Conservation (phyloP, 2,888 invertebrate genomes). For the Dynastes grantii region DNA sequence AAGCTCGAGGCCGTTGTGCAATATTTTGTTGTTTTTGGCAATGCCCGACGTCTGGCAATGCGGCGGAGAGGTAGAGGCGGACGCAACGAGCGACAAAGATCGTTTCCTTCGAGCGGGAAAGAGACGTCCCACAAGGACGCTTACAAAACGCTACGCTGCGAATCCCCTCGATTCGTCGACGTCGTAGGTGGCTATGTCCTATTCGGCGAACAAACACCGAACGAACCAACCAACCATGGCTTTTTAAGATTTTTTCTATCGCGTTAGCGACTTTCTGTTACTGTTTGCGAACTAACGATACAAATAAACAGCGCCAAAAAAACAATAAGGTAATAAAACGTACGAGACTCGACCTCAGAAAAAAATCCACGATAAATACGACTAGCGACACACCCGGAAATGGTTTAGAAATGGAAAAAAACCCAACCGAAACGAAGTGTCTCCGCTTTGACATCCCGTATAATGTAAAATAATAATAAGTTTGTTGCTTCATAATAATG, state of each 20-base stretch:
- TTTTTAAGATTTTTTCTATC: not conserved
- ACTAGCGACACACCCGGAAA: not conserved
- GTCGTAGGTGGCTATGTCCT: not conserved
- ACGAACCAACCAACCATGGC: not conserved
- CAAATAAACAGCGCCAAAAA: too few relatives aligned
- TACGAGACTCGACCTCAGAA: not conserved
- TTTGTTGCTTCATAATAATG: not conserved
- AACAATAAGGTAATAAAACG: too few relatives aligned
- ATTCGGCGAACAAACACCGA: not conserved
- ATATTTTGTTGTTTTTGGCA: constrained; percentile 50
- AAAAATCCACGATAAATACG: not conserved
- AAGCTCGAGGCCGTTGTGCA: constrained; percentile 42
- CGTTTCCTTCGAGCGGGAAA: not conserved
- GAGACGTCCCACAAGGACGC: not conserved
- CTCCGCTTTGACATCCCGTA: not conserved
- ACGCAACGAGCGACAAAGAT: not conserved
- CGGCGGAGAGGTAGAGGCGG: not conserved
- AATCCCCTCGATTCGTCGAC: not conserved
- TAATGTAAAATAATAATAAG: not conserved
- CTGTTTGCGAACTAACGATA: too few relatives aligned
- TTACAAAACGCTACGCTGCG: not conserved
- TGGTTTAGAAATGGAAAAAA: not conserved
- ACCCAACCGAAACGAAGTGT: too few relatives aligned
- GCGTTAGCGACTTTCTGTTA: too few relatives aligned
- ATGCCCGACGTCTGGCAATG: constrained; percentile 40